Base-by-base conservation (phyloP, 2,888 invertebrate species). In the Acanthosepion esculentum region DNA sequence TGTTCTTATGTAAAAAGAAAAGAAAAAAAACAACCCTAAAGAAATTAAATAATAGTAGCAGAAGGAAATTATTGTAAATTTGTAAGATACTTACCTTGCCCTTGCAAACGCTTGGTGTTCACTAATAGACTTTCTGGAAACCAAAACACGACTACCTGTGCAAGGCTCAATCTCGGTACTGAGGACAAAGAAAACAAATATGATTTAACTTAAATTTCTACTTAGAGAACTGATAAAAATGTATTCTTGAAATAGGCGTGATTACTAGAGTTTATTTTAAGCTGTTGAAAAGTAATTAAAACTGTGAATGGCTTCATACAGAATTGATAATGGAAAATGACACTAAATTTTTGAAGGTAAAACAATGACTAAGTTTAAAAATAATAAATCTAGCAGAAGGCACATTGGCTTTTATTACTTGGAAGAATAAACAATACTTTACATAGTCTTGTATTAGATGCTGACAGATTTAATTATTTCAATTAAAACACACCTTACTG, bases 91-190 rank as follows among this genome's bases (percentile, higher is more conserved):
- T 91, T 93, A 95, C 95, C 95, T 95, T 48, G 95, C 95, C 93
- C 95, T 94, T n/a, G 95, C 95, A 95, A 95, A 95, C 10, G 95
- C 95, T 92, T 95, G 95, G 26, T 95, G 95, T 94, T 95, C 95
- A 33, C 92, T 91, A 20, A 94, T 26, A 12, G 94, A 48, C 59
- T 94, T 95, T 48, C 94, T 48, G 26, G 94, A 92, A 94, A 94
- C 92, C 91, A 94, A 53, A n/a, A 93, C 94, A 78, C 50, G 41
- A n/a, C 78, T 94, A n/a, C 92, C 91, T 23, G 91, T 78, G n/a
- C 94, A 48, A n/a, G 95, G 93, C 12, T 92, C 94, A 26, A 94
- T 94, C 26, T 94, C 93, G 33, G 94, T 94, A 53, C 93, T 94
- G 55, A 55, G n/a, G n/a, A 10, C 2, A 78, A 78, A 41, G 33